Percentiles rank a stretch among this genome's conserved stretches.
Evolutionary conservation across 2,797 vertebrate genomes (phyloP).

Genomic region (Hydrophis major): DNA sequence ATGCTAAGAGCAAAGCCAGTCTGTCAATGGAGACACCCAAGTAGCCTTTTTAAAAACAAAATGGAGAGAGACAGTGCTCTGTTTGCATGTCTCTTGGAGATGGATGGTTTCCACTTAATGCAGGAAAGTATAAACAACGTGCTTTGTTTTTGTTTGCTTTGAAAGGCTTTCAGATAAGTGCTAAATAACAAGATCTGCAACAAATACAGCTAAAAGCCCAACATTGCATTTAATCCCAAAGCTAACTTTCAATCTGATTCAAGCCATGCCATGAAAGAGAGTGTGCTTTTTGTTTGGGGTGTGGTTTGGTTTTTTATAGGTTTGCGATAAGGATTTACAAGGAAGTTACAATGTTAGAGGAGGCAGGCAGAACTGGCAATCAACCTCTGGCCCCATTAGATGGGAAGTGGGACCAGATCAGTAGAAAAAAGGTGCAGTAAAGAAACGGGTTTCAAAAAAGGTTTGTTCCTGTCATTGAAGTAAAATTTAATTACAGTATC

Average conservation of each 20-base stretch:
- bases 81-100: background rate
- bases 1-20: background rate
- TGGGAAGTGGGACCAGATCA: background rate
- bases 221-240: constrained; percentile 13
- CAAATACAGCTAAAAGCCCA: constrained; percentile 19
- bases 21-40: background rate
- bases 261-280: background rate
- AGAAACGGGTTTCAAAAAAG: background rate
- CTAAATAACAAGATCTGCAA: constrained; percentile 18
- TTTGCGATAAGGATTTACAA: constrained; percentile 21
- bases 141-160: constrained; percentile 25
- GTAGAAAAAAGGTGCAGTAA: background rate
- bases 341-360: background rate
- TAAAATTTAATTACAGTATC: background rate
- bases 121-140: background rate
- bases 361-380: background rate
- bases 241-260: constrained; percentile 5
- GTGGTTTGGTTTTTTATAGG: background rate
- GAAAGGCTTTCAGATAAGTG: constrained; percentile 9
- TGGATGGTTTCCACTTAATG: constrained; percentile 9
- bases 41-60: background rate
- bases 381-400: background rate
- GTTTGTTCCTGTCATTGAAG: background rate
- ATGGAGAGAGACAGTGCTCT: background rate
- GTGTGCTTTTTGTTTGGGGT: background rate